phyloP scores from a whole-genome alignment of 1,140 invertebrate genomes.

The Asbolus verrucosus region DNA sequence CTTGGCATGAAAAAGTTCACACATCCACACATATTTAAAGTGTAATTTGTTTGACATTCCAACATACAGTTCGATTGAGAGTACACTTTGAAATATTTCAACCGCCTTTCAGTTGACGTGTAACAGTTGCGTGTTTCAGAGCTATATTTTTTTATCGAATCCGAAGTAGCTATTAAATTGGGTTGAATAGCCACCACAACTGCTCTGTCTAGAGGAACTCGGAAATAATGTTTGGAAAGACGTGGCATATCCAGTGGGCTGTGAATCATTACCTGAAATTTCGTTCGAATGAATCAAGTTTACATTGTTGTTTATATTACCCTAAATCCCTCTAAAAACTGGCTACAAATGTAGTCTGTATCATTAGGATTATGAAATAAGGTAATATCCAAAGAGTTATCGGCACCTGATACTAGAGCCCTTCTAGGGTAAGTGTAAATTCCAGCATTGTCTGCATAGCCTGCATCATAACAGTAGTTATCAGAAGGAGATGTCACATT shows the following conservation, averaged over 20 bases:
- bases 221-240: not conserved
- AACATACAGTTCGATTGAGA: slow-evolving; percentile 72
- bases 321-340: not conserved
- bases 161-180: not conserved
- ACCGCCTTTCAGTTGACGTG: not conserved
- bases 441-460: slow-evolving; percentile 62
- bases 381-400: slow-evolving; percentile 62
- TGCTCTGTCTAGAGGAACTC: not conserved
- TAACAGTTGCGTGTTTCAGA: not conserved
- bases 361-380: not conserved
- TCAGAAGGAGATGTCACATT: not conserved
- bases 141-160: not conserved
- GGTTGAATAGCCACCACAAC: not conserved
- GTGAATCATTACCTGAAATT: slow-evolving; percentile 15
- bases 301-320: not conserved
- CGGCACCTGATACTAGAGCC: slow-evolving; percentile 65
- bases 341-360: not conserved
- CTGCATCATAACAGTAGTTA: slow-evolving; percentile 66
- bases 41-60: slow-evolving; percentile 80
- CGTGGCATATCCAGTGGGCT: slow-evolving; percentile 15
- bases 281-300: not conserved
- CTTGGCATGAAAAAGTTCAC: slow-evolving; percentile 61
- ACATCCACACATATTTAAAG: slow-evolving; percentile 68
- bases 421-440: slow-evolving; percentile 67
- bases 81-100: not conserved